phyloP scores from a whole-genome alignment of 2,113 vertebrate genomes.

The Salvelinus sp. region DNA sequence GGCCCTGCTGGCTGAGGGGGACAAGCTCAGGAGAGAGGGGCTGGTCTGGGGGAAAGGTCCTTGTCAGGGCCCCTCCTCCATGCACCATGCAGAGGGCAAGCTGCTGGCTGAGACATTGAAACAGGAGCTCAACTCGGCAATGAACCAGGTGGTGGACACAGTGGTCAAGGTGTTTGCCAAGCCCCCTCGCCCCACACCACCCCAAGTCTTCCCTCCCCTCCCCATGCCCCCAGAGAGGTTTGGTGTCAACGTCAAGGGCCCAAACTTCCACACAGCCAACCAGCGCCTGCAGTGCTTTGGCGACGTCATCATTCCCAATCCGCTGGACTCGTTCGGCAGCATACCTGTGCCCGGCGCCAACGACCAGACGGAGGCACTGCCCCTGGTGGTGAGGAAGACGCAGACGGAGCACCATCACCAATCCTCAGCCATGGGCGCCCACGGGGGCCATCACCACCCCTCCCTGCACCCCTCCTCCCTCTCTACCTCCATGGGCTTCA shows the following conservation, averaged over 20 bases:
- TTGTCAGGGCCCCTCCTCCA: conserved; percentile 76
- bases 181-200: conserved; percentile 86
- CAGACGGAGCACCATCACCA: conserved; percentile 90
- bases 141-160: conserved; percentile 97
- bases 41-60: conserved; percentile 81
- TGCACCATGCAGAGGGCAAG: conserved; percentile 89
- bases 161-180: conserved; percentile 98
- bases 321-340: conserved; percentile 87
- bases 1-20: conserved; percentile 78
- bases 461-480: conserved; percentile 92
- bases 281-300: conserved; percentile 95
- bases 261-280: conserved; percentile 95
- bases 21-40: conserved; percentile 86
- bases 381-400: conserved; percentile 94
- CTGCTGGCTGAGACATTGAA: conserved; percentile 95
- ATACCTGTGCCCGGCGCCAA: conserved; percentile 84
- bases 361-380: conserved; percentile 96
- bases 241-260: conserved; percentile 89
- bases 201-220: conserved; percentile 95
- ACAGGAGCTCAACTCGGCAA: conserved; percentile 96
- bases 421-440: conserved; percentile 82
- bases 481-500: conserved; percentile 89
- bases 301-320: conserved; percentile 96
- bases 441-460: conserved; percentile 87
- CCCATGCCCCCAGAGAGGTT: conserved; percentile 90